Evolutionary conservation across 1,140 invertebrate species (phyloP).

Genomic region (Hycleus phaleratus): DNA sequence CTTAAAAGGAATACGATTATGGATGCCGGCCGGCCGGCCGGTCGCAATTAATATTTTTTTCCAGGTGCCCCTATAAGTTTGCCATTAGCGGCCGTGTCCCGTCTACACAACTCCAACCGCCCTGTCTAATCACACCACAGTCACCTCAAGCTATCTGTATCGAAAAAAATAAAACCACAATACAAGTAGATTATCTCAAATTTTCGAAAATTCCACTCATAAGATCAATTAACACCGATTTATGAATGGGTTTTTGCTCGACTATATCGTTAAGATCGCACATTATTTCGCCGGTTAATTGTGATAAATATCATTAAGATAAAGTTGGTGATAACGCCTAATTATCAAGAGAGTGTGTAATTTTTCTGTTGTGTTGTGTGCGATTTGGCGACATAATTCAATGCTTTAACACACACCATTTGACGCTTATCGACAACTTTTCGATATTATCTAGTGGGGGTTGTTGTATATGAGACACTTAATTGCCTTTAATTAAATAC

Average conservation of each 20-base stretch:
- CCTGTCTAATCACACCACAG: slow-evolving; percentile 31
- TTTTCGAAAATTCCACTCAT: too few species aligned
- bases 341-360: slow-evolving; percentile 14
- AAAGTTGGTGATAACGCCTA: slow-evolving; percentile 23
- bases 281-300: slow-evolving; percentile 19
- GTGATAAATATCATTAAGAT: slow-evolving; percentile 11
- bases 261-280: slow-evolving; percentile 13
- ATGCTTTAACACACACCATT: slow-evolving; percentile 19
- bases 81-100: slow-evolving; percentile 23
- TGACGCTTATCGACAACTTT: slow-evolving; percentile 24
- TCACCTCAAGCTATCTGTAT: slow-evolving; percentile 25
- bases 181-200: too few species aligned
- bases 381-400: slow-evolving; percentile 29
- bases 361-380: background rate
- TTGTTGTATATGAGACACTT: slow-evolving; percentile 37
- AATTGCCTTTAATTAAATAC: slow-evolving; percentile 39
- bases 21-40: slow-evolving; percentile 25
- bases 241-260: too few species aligned
- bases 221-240: too few species aligned
- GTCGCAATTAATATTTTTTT: slow-evolving; percentile 34
- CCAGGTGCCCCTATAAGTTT: slow-evolving; percentile 27
- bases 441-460: slow-evolving; percentile 27
- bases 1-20: slow-evolving; percentile 31
- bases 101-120: slow-evolving; percentile 5
- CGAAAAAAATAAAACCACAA: too few species aligned